Percentiles rank a stretch among this genome's conserved stretches.
These are phyloP conservation scores for Pollenia angustigena DNA, from an alignment of 2,888 invertebrate genomes.

Conservation along the genomic window DNA sequence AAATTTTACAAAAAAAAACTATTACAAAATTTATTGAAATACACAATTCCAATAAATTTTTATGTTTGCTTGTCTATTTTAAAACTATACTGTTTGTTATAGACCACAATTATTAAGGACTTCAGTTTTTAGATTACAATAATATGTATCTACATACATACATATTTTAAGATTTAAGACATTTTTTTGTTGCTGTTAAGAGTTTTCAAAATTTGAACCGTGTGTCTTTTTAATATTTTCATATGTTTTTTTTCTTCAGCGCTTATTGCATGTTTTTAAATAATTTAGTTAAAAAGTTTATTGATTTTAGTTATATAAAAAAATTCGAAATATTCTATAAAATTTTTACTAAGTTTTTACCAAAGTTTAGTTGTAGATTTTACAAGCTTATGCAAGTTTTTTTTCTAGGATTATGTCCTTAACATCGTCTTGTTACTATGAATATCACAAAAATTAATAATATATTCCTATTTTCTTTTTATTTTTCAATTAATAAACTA, in stretches of 20 bases:
- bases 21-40: not conserved
- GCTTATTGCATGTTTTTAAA: not conserved
- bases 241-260: not conserved
- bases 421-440: conserved; percentile 34
- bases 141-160: not conserved
- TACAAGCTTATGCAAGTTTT: conserved; percentile 39
- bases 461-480: conserved; percentile 39
- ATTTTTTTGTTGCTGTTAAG: not conserved
- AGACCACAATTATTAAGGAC: conserved; percentile 7
- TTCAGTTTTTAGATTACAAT: not conserved
- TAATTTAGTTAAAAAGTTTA: conserved; percentile 26
- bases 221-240: not conserved
- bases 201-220: not conserved
- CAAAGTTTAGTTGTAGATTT: conserved; percentile 27
- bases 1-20: conserved; percentile 12
- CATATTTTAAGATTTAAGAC: not conserved
- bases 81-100: not conserved
- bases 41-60: not conserved
- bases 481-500: conserved; percentile 48
- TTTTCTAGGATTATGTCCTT: conserved; percentile 39
- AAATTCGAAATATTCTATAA: conserved; percentile 61
- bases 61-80: no score
- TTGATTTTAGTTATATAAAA: conserved; percentile 47
- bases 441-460: conserved; percentile 63
- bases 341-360: conserved; percentile 54